Conservation (phyloP, 1,140 invertebrate species). For the Neuroterus valhalla region DNA sequence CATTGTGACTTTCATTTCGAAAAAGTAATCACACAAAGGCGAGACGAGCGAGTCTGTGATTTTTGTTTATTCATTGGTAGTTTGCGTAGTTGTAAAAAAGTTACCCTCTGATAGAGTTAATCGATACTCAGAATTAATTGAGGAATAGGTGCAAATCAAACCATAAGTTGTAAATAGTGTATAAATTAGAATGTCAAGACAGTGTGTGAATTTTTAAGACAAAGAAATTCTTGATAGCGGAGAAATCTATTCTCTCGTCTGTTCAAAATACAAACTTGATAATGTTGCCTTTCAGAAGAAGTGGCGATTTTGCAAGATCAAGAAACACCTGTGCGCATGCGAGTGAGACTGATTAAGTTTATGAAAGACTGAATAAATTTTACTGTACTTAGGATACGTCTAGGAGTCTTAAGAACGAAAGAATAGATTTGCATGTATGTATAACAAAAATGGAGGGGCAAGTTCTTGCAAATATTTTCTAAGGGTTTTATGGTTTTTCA, state of each 20-base stretch:
- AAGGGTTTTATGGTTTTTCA: neutral
- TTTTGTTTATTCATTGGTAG: slow-evolving; percentile 41
- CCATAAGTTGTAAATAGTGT: slow-evolving; percentile 20
- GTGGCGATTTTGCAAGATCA: slow-evolving; percentile 19
- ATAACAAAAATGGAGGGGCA: neutral
- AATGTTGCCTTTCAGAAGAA: slow-evolving; percentile 11
- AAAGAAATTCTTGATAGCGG: neutral
- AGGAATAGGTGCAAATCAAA: neutral
- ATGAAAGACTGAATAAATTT: slow-evolving; percentile 51
- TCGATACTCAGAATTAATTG: neutral
- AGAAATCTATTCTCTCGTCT: neutral
- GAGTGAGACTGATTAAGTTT: slow-evolving; percentile 39
- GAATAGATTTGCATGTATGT: neutral
- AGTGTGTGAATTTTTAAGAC: slow-evolving; percentile 17
- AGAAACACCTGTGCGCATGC: slow-evolving; percentile 13
- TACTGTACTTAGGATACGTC: slow-evolving; percentile 42
- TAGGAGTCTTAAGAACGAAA: slow-evolving; percentile 4
- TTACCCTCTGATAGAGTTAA: neutral
- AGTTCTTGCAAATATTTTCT: neutral
- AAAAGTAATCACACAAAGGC: slow-evolving; percentile 19
- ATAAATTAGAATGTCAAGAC: neutral
- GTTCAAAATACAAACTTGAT: neutral
- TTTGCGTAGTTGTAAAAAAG: slow-evolving; percentile 2
- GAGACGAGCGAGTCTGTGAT: slow-evolving; percentile 49
- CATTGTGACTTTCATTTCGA: neutral